Conservation (phyloP, 1,140 invertebrate genomes). For the Tetramorium parvispinum region DNA sequence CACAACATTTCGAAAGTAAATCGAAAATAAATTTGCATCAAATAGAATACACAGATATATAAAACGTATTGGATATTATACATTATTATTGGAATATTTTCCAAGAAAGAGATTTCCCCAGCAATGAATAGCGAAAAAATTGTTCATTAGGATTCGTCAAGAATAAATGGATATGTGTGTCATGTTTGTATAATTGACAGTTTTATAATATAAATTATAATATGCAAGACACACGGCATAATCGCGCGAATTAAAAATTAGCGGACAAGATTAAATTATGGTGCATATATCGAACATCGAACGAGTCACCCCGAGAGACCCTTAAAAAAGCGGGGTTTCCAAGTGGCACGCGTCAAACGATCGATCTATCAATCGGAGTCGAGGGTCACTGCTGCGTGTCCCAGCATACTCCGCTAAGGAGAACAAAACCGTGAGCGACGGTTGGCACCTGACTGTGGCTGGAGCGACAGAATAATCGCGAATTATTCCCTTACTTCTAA, state of each 20-base stretch:
- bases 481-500: constrained; percentile 53
- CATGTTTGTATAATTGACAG: constrained; percentile 22
- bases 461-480: constrained; percentile 62
- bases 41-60: not conserved
- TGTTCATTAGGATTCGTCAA: not conserved
- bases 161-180: not conserved
- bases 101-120: constrained; percentile 29
- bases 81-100: not conserved
- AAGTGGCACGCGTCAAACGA: constrained; percentile 56
- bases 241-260: not conserved
- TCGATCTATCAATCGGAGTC: constrained; percentile 51
- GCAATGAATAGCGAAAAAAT: not conserved
- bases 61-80: constrained; percentile 4
- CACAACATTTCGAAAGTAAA: constrained; percentile 26
- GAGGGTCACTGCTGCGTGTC: constrained; percentile 42
- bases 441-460: constrained; percentile 69
- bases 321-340: constrained; percentile 50
- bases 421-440: constrained; percentile 58
- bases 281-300: not conserved
- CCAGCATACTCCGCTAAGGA: constrained; percentile 30
- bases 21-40: constrained; percentile 17
- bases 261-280: not conserved
- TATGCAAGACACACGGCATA: too few relatives aligned
- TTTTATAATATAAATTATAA: not conserved
- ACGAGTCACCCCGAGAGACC: constrained; percentile 37